Conservation (phyloP, 2,797 vertebrate species). For the Eidolon dupreanum region DNA sequence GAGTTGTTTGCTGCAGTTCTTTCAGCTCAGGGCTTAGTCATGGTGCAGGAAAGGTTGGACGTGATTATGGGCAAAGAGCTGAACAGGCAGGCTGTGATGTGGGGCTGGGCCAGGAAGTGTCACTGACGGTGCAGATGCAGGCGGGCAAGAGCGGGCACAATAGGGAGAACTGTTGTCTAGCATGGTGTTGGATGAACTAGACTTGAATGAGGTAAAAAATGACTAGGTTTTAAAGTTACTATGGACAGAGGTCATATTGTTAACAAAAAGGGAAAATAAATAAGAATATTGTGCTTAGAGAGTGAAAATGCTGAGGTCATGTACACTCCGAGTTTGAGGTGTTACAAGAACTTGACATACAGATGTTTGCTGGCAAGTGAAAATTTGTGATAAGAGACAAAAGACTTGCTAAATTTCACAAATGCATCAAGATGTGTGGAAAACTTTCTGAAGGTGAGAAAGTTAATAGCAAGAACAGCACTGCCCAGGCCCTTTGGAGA, state of each 20-base stretch:
- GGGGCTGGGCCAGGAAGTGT: neutral
- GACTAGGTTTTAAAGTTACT: neutral
- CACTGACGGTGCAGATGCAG: too few relatives aligned
- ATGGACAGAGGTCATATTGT: neutral
- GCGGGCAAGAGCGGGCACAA: too few relatives aligned
- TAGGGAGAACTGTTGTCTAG: neutral
- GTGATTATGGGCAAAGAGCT: neutral
- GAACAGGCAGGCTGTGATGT: neutral
- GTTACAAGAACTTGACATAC: neutral
- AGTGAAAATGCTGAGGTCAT: neutral
- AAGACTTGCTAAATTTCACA: neutral
- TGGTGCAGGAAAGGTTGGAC: neutral
- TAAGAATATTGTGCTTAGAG: neutral
- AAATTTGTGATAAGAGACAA: neutral
- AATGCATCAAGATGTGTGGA: neutral
- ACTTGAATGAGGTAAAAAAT: neutral
- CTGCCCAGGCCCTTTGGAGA: neutral
- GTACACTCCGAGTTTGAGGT: neutral
- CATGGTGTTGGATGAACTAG: neutral
- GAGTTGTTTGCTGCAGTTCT: neutral
- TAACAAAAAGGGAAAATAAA: slow-evolving; percentile 4
- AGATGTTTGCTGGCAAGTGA: neutral
- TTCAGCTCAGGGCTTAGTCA: neutral
- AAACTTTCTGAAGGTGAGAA: neutral
- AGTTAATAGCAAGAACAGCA: neutral